Evolutionary conservation across 2,113 vertebrate species (phyloP), one percentile per base, ranked within the genome.

Genomic region (Trinectes maculatus): DNA sequence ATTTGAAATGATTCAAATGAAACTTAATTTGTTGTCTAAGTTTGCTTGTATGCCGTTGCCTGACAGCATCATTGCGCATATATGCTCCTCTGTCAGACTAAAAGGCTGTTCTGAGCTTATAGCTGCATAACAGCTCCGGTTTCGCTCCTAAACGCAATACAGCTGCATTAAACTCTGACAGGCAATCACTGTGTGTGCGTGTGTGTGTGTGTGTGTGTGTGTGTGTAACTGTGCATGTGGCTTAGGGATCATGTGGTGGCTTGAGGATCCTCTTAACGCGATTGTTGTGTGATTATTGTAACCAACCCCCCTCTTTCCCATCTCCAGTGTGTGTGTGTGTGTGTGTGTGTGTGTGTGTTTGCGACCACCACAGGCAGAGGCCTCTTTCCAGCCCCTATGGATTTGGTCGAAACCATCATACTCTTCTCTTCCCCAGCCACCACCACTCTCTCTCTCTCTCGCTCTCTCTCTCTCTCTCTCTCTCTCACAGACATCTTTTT

Each of bases 201-300:
- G 62, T 71, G 78, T 54, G 37, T 52, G 64, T 75, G 46, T 68
- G 46, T 51, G 39, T 64, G 47, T 68, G 51, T 49, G 43, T 68
- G 56, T 62, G 74, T 42, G 43, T 25, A 18, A 36, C 26, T 42
- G 33, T 60, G 53, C 39, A 61, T 71, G 59, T 74, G 71, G 77
- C 80, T 85, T 80, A 79, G 74, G 77, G 66, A 71, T 61, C 78
- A 69, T 60, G 33, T 59, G 31, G 70, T 71, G 74, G 78, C 76
- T 74, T 52, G 8, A 80, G 69, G 69, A 85, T 85, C 58, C 60
- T 79, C 77, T 71, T 86, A 87, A 89, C 69, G 15, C 42, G 71
- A 86, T 89, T 90, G 84, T 76, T 54, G 39, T 78, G 77, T 79
- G 82, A 88, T 88, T 87, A 85, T 82, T 79, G 86, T 34, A 54